Base-by-base conservation (phyloP, 2,113 vertebrate species). In the Gambusia affinis region DNA sequence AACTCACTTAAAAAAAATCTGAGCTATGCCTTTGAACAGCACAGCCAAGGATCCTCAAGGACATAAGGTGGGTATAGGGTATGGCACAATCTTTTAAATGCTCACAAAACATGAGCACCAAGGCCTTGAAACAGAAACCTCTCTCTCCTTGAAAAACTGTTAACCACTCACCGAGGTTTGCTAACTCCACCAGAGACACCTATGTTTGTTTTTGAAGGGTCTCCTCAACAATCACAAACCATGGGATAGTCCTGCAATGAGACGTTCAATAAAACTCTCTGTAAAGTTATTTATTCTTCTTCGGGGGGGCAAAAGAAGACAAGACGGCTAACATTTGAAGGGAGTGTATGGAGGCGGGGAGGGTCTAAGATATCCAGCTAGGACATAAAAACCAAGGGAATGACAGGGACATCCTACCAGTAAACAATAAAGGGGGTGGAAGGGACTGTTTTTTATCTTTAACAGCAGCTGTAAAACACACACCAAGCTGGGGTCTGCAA, bases 401-500 rank as follows among this genome's bases (percentile, higher is more conserved):
- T 87, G 91, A 91, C 89, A 87, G 92, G 85, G 91, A 92, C 90
- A 89, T 94, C 90, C 92, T 91, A 89, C 89, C 88, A 89, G 89
- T 91, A 91, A 90, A 94, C 92, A 94, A 94, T 95, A 93, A 94
- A 93, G 86, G 77, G 85, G 89, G 83, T 87, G 88, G 90, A 91
- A 89, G 83, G 85, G 84, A 84, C 81, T 88, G 89, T 88, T 91
- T 92, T 94, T 94, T 93, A 94, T 94, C 93, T 94, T 92, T 92
- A 93, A 94, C 90, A 91, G 92, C 92, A 92, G 91, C 92, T 89
- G 85, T 93, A 94, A 94, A 93, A 93, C 83, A 93, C 86, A 93
- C 91, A 93, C 90, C 90, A 88, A 92, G 85, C 87, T 91, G 86
- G 85, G 87, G 84, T 85, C 80, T 85, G 85, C 87, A 92, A 94